Percentiles rank a stretch among this genome's conserved stretches.
Conservation (phyloP, 2,797 vertebrate species). For the Rachycentron canadum region DNA sequence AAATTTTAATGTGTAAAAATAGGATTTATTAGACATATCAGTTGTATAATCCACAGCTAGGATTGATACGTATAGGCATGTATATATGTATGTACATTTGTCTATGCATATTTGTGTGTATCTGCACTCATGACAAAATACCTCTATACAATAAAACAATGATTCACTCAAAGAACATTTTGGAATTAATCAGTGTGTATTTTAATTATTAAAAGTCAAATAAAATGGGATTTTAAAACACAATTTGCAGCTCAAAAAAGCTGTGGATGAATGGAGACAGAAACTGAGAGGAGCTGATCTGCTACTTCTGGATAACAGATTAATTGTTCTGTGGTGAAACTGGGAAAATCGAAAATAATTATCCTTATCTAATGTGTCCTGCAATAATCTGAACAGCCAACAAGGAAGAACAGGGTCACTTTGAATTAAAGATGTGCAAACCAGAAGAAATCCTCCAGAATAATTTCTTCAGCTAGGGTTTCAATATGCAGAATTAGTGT, state of each 20-base stretch:
- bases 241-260: too few relatives aligned
- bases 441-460: too few relatives aligned
- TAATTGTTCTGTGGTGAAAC: background rate
- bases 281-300: background rate
- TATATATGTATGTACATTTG: background rate
- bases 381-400: background rate
- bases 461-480: background rate
- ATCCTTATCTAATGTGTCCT: background rate
- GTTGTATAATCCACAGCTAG: background rate
- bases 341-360: background rate
- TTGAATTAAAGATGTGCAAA: background rate
- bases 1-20: background rate
- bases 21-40: constrained; percentile 11
- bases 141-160: too few relatives aligned
- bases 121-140: too few relatives aligned
- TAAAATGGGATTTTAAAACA: background rate
- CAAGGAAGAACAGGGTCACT: background rate
- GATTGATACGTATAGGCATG: background rate
- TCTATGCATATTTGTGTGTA: background rate
- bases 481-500: background rate
- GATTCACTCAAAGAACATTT: too few relatives aligned
- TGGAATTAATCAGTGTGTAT: background rate
- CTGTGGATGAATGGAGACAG: background rate
- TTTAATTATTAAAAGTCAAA: background rate
- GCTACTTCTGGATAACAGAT: background rate